phyloP scores from a whole-genome alignment of 2,888 invertebrate species.

The Noctua fimbriata region DNA sequence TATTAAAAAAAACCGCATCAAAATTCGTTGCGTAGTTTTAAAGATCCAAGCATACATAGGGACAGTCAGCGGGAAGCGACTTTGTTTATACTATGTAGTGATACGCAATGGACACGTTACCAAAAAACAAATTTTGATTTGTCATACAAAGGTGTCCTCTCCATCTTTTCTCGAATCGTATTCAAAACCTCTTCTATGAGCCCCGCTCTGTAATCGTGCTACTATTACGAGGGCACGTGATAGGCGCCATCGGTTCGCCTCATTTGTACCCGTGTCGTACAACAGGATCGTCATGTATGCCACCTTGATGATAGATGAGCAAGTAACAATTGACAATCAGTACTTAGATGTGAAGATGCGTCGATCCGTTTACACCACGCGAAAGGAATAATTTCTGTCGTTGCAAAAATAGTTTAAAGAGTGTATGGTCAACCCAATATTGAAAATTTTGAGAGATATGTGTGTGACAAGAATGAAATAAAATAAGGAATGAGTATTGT shows the following conservation, averaged over 20 bases:
- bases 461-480: conserved; percentile 19
- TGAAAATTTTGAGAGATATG: not conserved
- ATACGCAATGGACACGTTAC: not conserved
- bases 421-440: not conserved
- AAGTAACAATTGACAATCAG: conserved; percentile 44
- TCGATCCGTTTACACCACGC: not conserved
- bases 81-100: no score
- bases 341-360: conserved; percentile 15
- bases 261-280: conserved; percentile 55
- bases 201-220: conserved; percentile 55
- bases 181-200: conserved; percentile 25
- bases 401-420: not conserved
- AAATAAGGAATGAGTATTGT: not conserved
- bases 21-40: no score
- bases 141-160: not conserved
- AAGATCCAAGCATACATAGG: no score
- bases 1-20: no score
- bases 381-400: conserved; percentile 3
- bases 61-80: no score
- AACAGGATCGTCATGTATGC: conserved; percentile 38
- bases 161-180: conserved; percentile 3
- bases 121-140: not conserved
- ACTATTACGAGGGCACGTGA: conserved; percentile 60
- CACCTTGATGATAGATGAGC: conserved; percentile 44
- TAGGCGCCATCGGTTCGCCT: conserved; percentile 56